These are phyloP conservation scores for Elanoides forficatus DNA, from an alignment of 2,113 vertebrate species.

Conservation along the genomic window DNA sequence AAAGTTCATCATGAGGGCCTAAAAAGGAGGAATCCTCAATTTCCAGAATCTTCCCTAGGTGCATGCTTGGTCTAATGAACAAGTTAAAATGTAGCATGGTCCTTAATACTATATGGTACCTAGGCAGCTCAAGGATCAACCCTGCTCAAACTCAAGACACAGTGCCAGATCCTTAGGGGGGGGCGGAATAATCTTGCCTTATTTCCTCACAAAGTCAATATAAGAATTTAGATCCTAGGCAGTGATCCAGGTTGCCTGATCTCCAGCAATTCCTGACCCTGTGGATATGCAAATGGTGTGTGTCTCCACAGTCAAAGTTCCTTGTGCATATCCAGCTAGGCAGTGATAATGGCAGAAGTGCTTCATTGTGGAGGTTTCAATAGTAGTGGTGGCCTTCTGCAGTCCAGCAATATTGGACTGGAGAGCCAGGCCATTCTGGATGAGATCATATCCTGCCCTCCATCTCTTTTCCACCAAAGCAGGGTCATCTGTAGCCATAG, in stretches of 20 bases:
- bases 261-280: neutral
- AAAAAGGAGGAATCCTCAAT: neutral
- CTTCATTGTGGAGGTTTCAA: neutral
- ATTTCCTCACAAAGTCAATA: neutral
- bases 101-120: neutral
- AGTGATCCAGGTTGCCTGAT: neutral
- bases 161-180: neutral
- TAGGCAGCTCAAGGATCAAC: neutral
- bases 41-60: neutral
- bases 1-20: neutral
- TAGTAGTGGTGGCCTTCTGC: neutral
- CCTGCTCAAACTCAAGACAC: neutral
- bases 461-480: neutral
- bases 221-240: neutral
- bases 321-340: accelerated
- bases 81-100: neutral
- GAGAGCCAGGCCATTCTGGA: neutral
- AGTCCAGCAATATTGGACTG: neutral
- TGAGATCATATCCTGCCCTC: neutral
- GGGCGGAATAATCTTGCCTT: neutral
- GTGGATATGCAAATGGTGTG: accelerated
- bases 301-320: neutral
- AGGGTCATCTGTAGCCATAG: neutral
- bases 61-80: neutral
- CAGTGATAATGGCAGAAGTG: neutral